Evolutionary conservation across 2,888 invertebrate genomes (phyloP), one percentile per base, ranked within the genome.

Genomic region (Eristalis intricaria): DNA sequence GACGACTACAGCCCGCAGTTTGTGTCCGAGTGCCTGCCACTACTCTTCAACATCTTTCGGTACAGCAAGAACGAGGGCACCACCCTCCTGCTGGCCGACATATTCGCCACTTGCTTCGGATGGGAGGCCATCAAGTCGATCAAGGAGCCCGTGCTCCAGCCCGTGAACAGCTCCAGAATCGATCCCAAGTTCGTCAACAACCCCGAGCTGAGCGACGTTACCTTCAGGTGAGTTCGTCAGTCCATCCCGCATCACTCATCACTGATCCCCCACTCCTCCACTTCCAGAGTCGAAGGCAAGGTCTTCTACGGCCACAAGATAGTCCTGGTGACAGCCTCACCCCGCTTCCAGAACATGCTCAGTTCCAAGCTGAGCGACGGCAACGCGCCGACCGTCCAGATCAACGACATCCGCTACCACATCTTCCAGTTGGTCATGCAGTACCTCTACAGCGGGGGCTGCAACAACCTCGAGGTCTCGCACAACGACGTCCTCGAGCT

Each of bases 141-240:
- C n/a, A 94, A 95, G 89, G 96, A 96, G 90, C 95, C 95, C 40
- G 93, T 94, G 2, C 93, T 96, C 35, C 95, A 96, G 1, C 94
- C 95, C 8, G 94, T 95, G 0, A 94, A 93, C 88, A 95, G 96
- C 50, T 96, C 97, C 0, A 94, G 97, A 83, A 97, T 98, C 89
- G 98, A 98, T 93, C 97, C 98, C 0, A 96, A 97, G 91, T 98
- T 97, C 93, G 98, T 98, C 89, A 98, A 98, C 94, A 98, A 98
- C 93, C 97, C 98, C 0, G 97, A 98, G 91, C 94, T 98, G 50
- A 97, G 97, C 90, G 98, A 98, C 92, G 98, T 98, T 35, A 97
- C 97, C 77, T 98, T 98, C 93, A 94, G 95, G 95, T 95, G 90
- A 73, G 89, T 11, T 38, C 10, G n/a, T 10, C 13, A n/a, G 11